phyloP scores from a whole-genome alignment of 2,113 vertebrate species.

The Amblyornis subalaris region DNA sequence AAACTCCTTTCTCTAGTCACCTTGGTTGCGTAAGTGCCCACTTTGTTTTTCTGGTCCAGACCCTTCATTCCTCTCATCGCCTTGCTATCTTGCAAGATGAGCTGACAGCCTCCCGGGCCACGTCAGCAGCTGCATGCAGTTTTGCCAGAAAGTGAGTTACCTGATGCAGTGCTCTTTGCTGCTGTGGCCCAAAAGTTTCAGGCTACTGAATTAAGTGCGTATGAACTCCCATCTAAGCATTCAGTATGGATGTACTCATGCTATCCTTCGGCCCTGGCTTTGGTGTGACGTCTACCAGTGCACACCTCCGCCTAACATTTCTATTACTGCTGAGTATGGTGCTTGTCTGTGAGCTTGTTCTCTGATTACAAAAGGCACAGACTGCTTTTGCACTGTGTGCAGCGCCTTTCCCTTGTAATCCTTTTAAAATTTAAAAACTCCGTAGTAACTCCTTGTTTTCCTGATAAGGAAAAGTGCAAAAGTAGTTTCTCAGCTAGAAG shows the following conservation, averaged over 20 bases:
- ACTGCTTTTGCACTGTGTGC: background rate
- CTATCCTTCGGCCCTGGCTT: background rate
- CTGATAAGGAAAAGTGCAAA: background rate
- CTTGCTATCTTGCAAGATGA: background rate
- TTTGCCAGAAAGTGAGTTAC: background rate
- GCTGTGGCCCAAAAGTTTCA: background rate
- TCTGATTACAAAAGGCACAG: background rate
- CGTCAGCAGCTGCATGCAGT: background rate
- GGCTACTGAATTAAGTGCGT: background rate
- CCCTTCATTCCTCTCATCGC: background rate
- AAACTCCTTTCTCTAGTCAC: background rate
- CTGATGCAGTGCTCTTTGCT: background rate
- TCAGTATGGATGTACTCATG: accelerated
- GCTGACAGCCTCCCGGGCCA: background rate
- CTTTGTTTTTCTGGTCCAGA: background rate
- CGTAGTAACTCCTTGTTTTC: background rate
- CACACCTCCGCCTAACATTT: background rate
- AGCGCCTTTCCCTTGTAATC: background rate
- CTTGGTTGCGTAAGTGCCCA: background rate
- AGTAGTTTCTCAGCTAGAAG: background rate
- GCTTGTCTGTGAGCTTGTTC: background rate
- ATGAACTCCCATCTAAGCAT: background rate
- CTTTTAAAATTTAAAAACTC: background rate
- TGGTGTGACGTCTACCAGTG: background rate
- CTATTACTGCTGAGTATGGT: background rate